These are phyloP conservation scores for Cuniculus paca DNA, from an alignment of 2,797 vertebrate genomes.

Conservation along the genomic window DNA sequence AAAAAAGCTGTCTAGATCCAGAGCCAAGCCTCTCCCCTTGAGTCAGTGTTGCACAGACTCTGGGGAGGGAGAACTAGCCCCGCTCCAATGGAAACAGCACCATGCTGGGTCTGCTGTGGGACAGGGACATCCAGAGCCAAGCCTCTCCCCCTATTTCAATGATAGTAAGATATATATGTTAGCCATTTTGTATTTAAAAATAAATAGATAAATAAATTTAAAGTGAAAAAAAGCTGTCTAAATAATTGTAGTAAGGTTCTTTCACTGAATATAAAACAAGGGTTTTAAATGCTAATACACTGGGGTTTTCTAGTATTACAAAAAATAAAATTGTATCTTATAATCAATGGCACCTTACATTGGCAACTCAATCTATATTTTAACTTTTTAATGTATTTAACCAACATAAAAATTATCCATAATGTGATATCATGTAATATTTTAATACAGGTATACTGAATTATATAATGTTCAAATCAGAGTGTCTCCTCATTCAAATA, in stretches of 20 bases:
- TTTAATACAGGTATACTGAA: background rate
- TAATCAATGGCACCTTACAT: background rate
- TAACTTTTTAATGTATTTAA: background rate
- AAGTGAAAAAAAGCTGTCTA: background rate
- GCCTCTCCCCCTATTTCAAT: no score
- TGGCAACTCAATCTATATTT: background rate
- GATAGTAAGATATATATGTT: no score
- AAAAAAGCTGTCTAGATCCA: no score
- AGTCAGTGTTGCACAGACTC: no score
- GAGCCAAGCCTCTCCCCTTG: no score
- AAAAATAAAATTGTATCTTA: background rate
- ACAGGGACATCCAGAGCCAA: no score
- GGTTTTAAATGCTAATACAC: background rate
- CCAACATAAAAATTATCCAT: background rate
- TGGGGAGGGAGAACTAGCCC: no score
- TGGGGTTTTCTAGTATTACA: background rate
- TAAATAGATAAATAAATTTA: no score
- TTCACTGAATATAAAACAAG: slow-evolving; percentile 5
- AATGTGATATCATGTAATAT: background rate
- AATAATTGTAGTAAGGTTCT: background rate
- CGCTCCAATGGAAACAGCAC: no score
- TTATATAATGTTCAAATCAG: background rate
- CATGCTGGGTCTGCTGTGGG: no score
- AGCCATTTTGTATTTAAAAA: no score
- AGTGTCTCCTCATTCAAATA: background rate